Base-by-base conservation (phyloP, 2,797 vertebrate species). In the Prionace glauca region DNA sequence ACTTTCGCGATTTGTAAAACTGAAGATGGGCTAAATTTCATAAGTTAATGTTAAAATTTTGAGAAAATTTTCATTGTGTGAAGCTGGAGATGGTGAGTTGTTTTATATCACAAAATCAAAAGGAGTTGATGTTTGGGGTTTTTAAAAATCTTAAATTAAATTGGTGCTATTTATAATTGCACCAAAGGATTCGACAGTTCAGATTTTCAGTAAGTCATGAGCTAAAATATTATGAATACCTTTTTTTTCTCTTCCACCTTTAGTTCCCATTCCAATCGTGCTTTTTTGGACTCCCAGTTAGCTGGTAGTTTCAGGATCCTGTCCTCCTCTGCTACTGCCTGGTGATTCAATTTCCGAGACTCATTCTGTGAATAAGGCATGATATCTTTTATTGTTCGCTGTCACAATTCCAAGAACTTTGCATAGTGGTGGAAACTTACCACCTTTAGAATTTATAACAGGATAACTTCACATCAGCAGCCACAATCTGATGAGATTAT, bases 211-310 rank as follows among this genome's bases (percentile, higher is more conserved):
- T 9, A 14, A 26, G 24, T 69, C 10, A 3, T 20, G 5, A 3
- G 12, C 29, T 32, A 74, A 94, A 77, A 72, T 60, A 95, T 24
- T 50, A 29, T 3, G 3, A n/a, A 56, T 67, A 92, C 99, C 98
- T 98, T 99, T 96, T 99, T 99, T 98, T 98, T 99, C 72, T 98
- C 97, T 93, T 98, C 97, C 95, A 97, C 98, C 62, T 98, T 96
- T 0, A 99, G 97, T 95, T 99, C 98, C 98, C 99, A 99, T 96
- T 99, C 99, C 96, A 99, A 97, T 20, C 99, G 97, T 14, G 98
- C 98, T 96, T 99, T 99, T 96, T 98, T 99, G 0, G 99, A 98
- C 96, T 99, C 99, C 99, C 99, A 99, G 96, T 99, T 99, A 0
- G 98, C 32, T 0, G 99, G 99, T 2, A 99, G 96, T 36, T 99